Percentiles rank a stretch among this genome's conserved stretches.
phyloP scores from a whole-genome alignment of 2,888 invertebrate genomes.

The Drosophila austrosaltans region DNA sequence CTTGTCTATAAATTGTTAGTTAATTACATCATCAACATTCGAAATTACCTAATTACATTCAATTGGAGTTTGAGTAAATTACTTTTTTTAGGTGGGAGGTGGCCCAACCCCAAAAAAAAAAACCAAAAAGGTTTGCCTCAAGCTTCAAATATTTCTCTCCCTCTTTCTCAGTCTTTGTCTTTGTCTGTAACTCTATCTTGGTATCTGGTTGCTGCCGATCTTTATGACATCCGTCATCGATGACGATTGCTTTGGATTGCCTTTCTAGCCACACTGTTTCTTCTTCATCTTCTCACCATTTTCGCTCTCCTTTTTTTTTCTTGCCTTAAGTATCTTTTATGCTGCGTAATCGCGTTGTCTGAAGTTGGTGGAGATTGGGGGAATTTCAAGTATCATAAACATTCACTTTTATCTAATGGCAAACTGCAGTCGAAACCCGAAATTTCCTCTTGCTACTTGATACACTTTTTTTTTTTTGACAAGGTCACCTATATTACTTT shows the following conservation, averaged over 20 bases:
- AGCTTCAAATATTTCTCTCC: conserved; percentile 34
- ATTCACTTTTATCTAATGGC: conserved; percentile 66
- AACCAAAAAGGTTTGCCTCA: conserved; percentile 6
- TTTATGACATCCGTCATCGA: conserved; percentile 60
- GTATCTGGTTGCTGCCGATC: conserved; percentile 11
- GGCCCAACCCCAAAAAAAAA: conserved; percentile 9
- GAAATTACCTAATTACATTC: conserved; percentile 58
- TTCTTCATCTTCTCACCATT: conserved; percentile 6
- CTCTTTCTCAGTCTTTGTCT: conserved; percentile 16
- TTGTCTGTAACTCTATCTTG: background rate
- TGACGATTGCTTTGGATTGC: conserved; percentile 8
- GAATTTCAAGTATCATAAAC: conserved; percentile 73
- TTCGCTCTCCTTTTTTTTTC: conserved; percentile 15
- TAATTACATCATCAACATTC: conserved; percentile 48
- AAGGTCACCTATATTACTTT: conserved; percentile 53
- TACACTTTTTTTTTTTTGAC: conserved; percentile 62
- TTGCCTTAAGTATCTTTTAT: conserved; percentile 37
- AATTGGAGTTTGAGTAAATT: conserved; percentile 64
- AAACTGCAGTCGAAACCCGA: conserved; percentile 61
- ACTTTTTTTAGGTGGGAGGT: conserved; percentile 44
- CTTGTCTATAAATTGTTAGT: conserved; percentile 32
- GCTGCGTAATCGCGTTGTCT: conserved; percentile 55
- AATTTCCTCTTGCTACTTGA: conserved; percentile 77
- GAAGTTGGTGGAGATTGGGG: background rate
- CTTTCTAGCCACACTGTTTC: conserved; percentile 22